Evolutionary conservation across 2,113 vertebrate species (phyloP).

Genomic region (Felis chaus): DNA sequence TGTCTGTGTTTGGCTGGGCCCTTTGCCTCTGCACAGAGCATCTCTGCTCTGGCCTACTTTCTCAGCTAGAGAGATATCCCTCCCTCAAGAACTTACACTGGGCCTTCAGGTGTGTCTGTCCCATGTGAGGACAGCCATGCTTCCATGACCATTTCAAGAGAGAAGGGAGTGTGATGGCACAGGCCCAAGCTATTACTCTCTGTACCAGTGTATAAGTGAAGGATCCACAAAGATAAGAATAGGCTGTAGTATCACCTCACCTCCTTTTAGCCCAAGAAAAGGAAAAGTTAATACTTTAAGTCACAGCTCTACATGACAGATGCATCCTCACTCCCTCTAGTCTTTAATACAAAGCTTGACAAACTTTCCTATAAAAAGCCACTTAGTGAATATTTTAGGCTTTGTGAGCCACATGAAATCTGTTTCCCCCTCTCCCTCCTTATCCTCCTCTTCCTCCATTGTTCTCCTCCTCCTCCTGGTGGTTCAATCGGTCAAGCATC

Average conservation of each 20-base stretch:
- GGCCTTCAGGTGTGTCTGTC: background rate
- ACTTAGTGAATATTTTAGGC: background rate
- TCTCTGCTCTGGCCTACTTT: background rate
- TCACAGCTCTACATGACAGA: background rate
- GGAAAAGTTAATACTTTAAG: background rate
- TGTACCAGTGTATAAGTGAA: background rate
- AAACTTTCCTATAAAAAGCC: background rate
- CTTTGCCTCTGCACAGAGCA: no score
- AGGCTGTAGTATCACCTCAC: background rate
- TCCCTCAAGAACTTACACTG: background rate
- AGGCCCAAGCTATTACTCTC: background rate
- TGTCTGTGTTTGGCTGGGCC: background rate
- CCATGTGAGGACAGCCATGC: background rate
- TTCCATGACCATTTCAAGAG: background rate
- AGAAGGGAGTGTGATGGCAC: background rate
- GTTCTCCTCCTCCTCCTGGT: background rate
- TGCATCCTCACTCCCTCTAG: background rate
- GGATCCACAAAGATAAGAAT: background rate
- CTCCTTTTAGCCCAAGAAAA: constrained; percentile 11
- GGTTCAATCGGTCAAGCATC: no score
- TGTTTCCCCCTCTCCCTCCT: background rate
- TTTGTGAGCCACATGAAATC: background rate
- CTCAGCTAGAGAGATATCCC: background rate
- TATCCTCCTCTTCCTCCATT: background rate
- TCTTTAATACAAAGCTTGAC: background rate